Evolutionary conservation across 2,113 vertebrate genomes (phyloP), one percentile per base, ranked within the genome.

Genomic region (Brachyhypopomus gauderio): DNA sequence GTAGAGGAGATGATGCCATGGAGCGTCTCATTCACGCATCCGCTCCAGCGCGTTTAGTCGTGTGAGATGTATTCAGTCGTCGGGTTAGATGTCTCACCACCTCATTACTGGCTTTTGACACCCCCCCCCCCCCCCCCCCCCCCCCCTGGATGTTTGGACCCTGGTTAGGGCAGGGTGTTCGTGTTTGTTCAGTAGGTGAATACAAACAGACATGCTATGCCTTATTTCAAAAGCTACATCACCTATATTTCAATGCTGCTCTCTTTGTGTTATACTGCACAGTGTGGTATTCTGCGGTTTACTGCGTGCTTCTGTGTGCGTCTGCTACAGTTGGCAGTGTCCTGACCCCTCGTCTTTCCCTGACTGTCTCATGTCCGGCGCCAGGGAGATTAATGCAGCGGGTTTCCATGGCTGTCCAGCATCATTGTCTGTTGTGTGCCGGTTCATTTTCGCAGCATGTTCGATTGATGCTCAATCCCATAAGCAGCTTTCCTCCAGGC

Each of bases 401-500:
- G 58, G 45, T 86, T 79, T 74, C 67, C 62, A 69, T 60, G 17
- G 67, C 60, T 69, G 67, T 75, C 58, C 11, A 34, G 34, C 63
- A 69, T 84, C 58, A 78, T 85, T 85, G 70, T 84, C 72, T 34
- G 9, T 56, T 72, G 60, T 48, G 76, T 80, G 72, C 81, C 79
- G 27, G 56, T 82, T 82, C 69, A 83, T 80, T 76, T 78, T 27
- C 67, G 59, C 77, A 84, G 74, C 58, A 62, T 81, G 75, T 79
- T 75, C 58, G 1, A 62, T 73, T 78, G 41, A 63, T 72, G 25
- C 69, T 52, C 85, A 87, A 87, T 63, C 83, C 81, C 25, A 45
- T 83, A 86, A 87, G 80, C 84, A 80, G 75, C 77, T 88, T 86
- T 83, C 64, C 77, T 60, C 36, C 63, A 30, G 56, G 80, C 66